phyloP scores from a whole-genome alignment of 2,797 vertebrate genomes.

The Lutjanus argentimaculatus region DNA sequence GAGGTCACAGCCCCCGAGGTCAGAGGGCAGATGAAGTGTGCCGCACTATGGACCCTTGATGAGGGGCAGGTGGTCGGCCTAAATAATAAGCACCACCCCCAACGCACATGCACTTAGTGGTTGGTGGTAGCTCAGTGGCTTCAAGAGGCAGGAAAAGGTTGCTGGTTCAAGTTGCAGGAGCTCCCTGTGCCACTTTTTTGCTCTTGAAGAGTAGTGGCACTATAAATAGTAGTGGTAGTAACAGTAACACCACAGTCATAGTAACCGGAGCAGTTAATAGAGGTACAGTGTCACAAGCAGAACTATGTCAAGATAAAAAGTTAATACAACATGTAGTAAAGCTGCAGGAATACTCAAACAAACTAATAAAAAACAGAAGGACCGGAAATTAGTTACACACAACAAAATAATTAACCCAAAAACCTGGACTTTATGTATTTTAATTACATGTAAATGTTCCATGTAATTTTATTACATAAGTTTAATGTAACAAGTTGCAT shows the following conservation, averaged over 20 bases:
- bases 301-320: neutral
- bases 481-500: too few species aligned
- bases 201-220: slow-evolving; percentile 30
- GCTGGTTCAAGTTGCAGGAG: slow-evolving; percentile 26
- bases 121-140: slow-evolving; percentile 9
- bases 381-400: too few species aligned
- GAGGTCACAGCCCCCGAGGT: slow-evolving; percentile 51
- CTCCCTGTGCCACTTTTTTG: slow-evolving; percentile 18
- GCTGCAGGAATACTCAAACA: neutral
- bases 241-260: slow-evolving; percentile 15
- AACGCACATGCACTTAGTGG: neutral
- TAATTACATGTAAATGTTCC: too few species aligned
- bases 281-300: neutral
- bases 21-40: slow-evolving; percentile 69
- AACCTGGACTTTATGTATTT: too few species aligned
- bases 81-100: slow-evolving; percentile 19
- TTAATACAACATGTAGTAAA: neutral
- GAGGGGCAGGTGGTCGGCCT: slow-evolving; percentile 36
- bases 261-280: neutral
- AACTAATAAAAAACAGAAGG: too few species aligned
- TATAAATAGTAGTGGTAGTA: slow-evolving; percentile 42
- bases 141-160: slow-evolving; percentile 6
- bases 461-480: too few species aligned
- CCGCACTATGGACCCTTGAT: slow-evolving; percentile 30
- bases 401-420: too few species aligned